A percentile compares a stretch with the other conserved stretches of the same genome.
phyloP scores from a whole-genome alignment of 2,113 vertebrate genomes.

The Triplophysa tibetana region DNA sequence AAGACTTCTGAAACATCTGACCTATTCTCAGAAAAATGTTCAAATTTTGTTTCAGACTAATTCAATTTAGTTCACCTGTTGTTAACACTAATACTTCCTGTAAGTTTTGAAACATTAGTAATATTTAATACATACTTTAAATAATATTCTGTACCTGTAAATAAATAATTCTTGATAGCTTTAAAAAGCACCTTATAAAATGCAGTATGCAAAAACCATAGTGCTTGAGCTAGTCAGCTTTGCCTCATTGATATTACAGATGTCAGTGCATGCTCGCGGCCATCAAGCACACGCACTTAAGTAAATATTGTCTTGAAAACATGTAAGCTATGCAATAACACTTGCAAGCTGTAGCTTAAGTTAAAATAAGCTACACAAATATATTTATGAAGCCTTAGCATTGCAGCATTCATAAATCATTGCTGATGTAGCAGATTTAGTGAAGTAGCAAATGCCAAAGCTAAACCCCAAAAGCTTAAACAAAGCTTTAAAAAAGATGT shows the following conservation, averaged over 20 bases:
- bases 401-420: conserved; percentile 9
- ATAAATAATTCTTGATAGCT: conserved; percentile 19
- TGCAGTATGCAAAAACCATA: conserved; percentile 36
- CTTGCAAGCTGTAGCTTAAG: conserved; percentile 31
- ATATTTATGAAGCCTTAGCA: conserved; percentile 21
- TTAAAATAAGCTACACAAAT: conserved; percentile 15
- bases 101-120: background rate
- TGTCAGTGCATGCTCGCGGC: conserved; percentile 41
- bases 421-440: conserved; percentile 37
- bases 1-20: background rate
- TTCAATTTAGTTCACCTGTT: background rate
- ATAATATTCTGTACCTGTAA: conserved; percentile 29
- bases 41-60: background rate
- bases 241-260: conserved; percentile 16
- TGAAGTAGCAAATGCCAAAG: conserved; percentile 29
- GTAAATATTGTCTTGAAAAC: conserved; percentile 21
- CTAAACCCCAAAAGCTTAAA: conserved; percentile 1
- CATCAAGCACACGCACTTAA: conserved; percentile 42
- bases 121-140: conserved; percentile 14
- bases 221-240: conserved; percentile 41
- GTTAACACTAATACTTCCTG: background rate
- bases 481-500: background rate
- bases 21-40: background rate
- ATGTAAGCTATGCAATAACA: conserved; percentile 50
- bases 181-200: conserved; percentile 30